Evolutionary conservation across 2,113 vertebrate genomes (phyloP).

Genomic region (Toxotes jaculatrix): DNA sequence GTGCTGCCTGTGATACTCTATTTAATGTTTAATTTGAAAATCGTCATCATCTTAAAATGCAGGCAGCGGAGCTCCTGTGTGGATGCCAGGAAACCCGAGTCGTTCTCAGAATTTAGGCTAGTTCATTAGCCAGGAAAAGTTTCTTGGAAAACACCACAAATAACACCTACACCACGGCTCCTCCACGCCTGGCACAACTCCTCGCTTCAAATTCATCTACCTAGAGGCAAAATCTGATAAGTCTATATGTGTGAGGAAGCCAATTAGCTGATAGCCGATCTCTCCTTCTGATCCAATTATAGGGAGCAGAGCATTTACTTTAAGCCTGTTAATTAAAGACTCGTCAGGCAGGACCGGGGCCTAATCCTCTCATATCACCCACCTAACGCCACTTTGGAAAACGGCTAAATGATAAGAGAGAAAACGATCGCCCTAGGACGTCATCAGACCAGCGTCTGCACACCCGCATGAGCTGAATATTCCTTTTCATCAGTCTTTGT

Average conservation of each 20-base stretch:
- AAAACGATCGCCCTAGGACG: conserved; percentile 59
- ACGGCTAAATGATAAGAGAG: conserved; percentile 65
- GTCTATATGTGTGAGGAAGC: conserved; percentile 73
- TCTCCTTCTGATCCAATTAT: conserved; percentile 83
- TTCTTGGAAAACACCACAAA: conserved; percentile 56
- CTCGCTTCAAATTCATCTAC: conserved; percentile 55
- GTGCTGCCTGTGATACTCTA: background rate
- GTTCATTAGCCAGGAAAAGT: conserved; percentile 31
- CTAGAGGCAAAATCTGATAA: conserved; percentile 76
- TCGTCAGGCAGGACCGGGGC: conserved; percentile 72
- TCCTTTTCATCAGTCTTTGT: conserved; percentile 14
- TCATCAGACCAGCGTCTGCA: conserved; percentile 21
- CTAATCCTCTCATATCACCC: conserved; percentile 78
- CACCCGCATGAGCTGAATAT: conserved; percentile 18
- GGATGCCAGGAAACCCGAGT: background rate
- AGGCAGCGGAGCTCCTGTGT: too few relatives aligned
- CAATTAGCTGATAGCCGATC: conserved; percentile 83
- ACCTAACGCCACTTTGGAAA: conserved; percentile 69
- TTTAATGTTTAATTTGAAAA: background rate
- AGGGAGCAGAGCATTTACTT: conserved; percentile 82
- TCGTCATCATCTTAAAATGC: background rate
- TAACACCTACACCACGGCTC: conserved; percentile 29
- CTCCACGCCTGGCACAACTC: conserved; percentile 29
- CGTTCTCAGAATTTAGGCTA: background rate
- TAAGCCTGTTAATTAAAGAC: conserved; percentile 85